phyloP scores from a whole-genome alignment of 2,113 vertebrate genomes.

The Rhinoptilus africanus region DNA sequence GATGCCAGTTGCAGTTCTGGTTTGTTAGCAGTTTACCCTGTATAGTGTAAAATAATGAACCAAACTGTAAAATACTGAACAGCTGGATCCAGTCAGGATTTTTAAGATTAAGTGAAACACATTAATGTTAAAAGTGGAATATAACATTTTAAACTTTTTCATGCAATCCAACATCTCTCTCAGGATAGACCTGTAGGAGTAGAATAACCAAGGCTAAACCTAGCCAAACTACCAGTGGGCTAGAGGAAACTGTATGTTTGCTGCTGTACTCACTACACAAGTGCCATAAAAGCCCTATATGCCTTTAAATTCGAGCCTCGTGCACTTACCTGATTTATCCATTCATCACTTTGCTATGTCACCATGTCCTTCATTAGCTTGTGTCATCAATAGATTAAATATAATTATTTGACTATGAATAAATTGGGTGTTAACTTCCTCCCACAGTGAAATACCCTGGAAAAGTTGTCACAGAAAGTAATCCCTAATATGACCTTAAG shows the following conservation, averaged over 20 bases:
- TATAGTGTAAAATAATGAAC: background rate
- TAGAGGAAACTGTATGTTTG: background rate
- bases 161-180: background rate
- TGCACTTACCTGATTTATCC: background rate
- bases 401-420: conserved; percentile 51
- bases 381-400: conserved; percentile 49
- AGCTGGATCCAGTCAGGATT: background rate
- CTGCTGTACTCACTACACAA: background rate
- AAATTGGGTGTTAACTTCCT: conserved; percentile 59
- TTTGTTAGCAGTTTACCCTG: background rate
- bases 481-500: conserved; percentile 61
- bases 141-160: background rate
- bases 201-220: background rate
- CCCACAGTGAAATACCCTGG: conserved; percentile 60
- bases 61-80: background rate
- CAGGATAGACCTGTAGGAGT: background rate
- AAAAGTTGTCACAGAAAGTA: conserved; percentile 61
- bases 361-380: conserved; percentile 24
- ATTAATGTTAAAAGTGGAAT: background rate
- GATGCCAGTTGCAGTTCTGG: background rate
- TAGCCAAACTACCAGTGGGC: background rate
- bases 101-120: background rate
- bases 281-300: background rate
- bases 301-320: background rate
- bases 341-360: background rate